These are phyloP conservation scores for Dromas ardeola DNA, from an alignment of 2,113 vertebrate species.

Conservation along the genomic window DNA sequence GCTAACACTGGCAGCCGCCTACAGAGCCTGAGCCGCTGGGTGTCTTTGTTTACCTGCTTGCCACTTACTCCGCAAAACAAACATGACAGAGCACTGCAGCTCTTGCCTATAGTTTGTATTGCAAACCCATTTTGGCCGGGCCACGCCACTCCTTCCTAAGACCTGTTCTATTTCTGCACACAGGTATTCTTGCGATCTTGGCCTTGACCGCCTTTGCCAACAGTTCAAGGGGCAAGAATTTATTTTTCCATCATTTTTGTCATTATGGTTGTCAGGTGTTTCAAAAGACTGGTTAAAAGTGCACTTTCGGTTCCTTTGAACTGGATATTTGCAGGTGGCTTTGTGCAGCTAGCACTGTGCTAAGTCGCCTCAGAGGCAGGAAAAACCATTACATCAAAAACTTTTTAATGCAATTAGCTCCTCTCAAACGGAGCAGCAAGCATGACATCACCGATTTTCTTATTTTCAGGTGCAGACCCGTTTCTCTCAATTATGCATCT, in stretches of 20 bases:
- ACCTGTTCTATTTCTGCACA: not conserved
- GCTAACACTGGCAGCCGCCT: not conserved
- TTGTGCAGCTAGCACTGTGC: not conserved
- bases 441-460: not conserved
- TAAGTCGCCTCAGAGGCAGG: not conserved
- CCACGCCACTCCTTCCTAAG: not conserved
- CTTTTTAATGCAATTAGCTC: not conserved
- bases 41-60: not conserved
- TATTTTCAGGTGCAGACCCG: not conserved
- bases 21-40: accelerated
- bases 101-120: not conserved
- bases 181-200: not conserved
- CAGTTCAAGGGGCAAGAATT: not conserved
- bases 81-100: not conserved
- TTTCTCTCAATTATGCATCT: not conserved
- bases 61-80: not conserved
- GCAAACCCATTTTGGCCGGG: not conserved
- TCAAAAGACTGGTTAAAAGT: not conserved
- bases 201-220: not conserved
- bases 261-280: not conserved
- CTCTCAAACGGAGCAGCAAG: not conserved
- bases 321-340: not conserved
- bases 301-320: not conserved
- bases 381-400: not conserved
- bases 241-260: not conserved